phyloP scores from a whole-genome alignment of 2,113 vertebrate species.

The Callionymus lyra region DNA sequence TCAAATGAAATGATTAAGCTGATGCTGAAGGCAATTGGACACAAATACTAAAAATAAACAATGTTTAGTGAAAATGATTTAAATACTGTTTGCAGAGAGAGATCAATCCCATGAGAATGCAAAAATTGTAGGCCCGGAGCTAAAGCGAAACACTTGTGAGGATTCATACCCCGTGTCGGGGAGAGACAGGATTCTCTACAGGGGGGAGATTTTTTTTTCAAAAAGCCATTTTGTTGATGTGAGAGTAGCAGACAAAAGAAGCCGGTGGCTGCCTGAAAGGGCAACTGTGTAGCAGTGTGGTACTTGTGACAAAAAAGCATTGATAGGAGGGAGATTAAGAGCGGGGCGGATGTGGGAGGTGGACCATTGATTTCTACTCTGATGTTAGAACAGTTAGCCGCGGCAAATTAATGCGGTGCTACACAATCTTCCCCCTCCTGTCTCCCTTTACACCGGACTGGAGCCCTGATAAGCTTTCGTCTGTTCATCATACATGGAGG shows the following conservation, averaged over 20 bases:
- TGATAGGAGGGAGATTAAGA: constrained; percentile 27
- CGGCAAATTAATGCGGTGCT: constrained; percentile 55
- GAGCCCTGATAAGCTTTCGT: constrained; percentile 48
- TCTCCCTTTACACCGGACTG: constrained; percentile 54
- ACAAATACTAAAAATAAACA: too few species aligned
- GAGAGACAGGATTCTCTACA: background rate
- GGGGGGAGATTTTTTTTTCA: constrained; percentile 8
- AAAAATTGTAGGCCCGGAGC: too few species aligned
- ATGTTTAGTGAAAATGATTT: too few species aligned
- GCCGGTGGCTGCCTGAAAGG: constrained; percentile 15
- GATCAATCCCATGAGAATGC: too few species aligned
- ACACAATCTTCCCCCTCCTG: constrained; percentile 39
- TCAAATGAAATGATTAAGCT: too few species aligned
- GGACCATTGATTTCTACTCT: constrained; percentile 43
- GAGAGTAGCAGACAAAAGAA: constrained; percentile 18
- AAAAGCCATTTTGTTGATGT: constrained; percentile 2
- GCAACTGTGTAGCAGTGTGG: constrained; percentile 10
- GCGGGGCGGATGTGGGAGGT: constrained; percentile 11
- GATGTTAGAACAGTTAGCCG: constrained; percentile 44
- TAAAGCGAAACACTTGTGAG: background rate
- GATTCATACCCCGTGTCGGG: background rate
- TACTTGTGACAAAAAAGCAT: constrained; percentile 18
- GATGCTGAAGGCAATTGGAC: too few species aligned
- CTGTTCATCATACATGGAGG: too few species aligned
- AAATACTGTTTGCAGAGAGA: too few species aligned